Evolutionary conservation across 2,113 vertebrate genomes (phyloP).

Genomic region (Paramormyrops kingsleyae): DNA sequence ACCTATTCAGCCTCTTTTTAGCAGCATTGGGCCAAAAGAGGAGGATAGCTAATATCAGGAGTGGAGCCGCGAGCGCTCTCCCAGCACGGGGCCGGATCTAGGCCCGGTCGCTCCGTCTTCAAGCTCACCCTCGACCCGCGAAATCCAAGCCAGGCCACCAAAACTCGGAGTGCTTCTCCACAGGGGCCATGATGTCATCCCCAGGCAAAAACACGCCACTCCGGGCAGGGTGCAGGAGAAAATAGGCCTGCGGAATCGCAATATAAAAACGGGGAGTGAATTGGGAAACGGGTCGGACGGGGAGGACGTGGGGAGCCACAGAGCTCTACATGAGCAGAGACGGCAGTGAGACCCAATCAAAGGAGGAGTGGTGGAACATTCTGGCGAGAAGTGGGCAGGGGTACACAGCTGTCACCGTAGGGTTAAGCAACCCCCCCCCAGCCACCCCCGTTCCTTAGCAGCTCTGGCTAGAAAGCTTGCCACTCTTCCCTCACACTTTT

Average conservation of each 20-base stretch:
- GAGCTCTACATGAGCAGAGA: conserved; percentile 58
- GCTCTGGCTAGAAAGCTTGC: conserved; percentile 19
- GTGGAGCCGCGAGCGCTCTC: background rate
- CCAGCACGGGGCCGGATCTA: background rate
- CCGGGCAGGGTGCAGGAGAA: conserved; percentile 32
- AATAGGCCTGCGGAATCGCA: conserved; percentile 58
- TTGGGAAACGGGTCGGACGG: conserved; percentile 67
- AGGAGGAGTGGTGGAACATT: conserved; percentile 6
- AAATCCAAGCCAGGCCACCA: conserved; percentile 33
- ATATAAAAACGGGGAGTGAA: conserved; percentile 62
- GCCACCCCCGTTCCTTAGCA: conserved; percentile 34
- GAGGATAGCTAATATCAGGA: background rate
- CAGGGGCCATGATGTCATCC: conserved; percentile 52
- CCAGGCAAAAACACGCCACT: conserved; percentile 40
- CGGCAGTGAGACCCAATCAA: conserved; percentile 51
- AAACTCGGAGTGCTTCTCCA: conserved; percentile 25
- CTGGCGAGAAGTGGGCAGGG: conserved; percentile 1
- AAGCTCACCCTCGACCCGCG: conserved; percentile 34
- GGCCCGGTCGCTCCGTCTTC: background rate
- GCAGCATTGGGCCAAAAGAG: background rate
- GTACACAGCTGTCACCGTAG: conserved; percentile 42
- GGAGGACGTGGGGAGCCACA: conserved; percentile 52
- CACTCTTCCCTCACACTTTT: conserved; percentile 27
- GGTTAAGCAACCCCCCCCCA: conserved; percentile 15
- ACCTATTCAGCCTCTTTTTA: background rate